Conservation (phyloP, 2,888 invertebrate species). For the Hoplodrina ambigua region DNA sequence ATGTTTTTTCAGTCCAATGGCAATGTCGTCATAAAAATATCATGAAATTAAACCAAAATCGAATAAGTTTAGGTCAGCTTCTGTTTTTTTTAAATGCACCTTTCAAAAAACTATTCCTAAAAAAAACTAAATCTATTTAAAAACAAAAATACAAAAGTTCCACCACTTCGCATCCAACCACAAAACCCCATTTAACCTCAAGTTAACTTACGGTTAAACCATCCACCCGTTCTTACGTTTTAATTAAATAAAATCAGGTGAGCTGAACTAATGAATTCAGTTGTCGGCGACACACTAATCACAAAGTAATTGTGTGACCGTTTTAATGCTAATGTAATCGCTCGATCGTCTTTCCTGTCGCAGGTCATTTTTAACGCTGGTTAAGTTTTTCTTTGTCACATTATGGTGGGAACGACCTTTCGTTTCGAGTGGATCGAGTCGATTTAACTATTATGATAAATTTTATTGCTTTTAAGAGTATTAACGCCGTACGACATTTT, state of each 20-base stretch:
- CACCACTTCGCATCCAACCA: constrained; percentile 16
- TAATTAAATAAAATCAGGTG: constrained; percentile 90
- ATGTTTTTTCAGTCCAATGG: too few relatives aligned
- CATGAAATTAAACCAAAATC: too few relatives aligned
- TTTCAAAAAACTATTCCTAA: too few relatives aligned
- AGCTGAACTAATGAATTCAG: constrained; percentile 90
- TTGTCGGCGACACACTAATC: constrained; percentile 87
- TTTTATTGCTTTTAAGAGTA: constrained; percentile 27
- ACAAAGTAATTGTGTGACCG: constrained; percentile 88
- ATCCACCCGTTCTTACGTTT: constrained; percentile 63
- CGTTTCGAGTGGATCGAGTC: constrained; percentile 33
- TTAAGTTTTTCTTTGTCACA: constrained; percentile 62
- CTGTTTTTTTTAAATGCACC: too few relatives aligned
- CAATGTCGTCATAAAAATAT: too few relatives aligned
- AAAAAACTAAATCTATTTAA: too few relatives aligned
- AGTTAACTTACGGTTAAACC: constrained; percentile 50
- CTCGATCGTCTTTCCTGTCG: constrained; percentile 72
- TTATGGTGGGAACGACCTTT: constrained; percentile 64
- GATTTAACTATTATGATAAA: constrained; percentile 49
- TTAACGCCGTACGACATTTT: too few relatives aligned
- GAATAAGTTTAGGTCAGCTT: too few relatives aligned
- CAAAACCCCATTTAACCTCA: constrained; percentile 46
- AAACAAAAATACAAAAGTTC: constrained; percentile 11
- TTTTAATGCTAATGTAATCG: constrained; percentile 84
- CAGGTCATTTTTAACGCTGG: constrained; percentile 55